Percentiles rank a stretch among this genome's conserved stretches.
phyloP scores from a whole-genome alignment of 92 coral and sea anemone genomes.

The Bergia puertoricense region DNA sequence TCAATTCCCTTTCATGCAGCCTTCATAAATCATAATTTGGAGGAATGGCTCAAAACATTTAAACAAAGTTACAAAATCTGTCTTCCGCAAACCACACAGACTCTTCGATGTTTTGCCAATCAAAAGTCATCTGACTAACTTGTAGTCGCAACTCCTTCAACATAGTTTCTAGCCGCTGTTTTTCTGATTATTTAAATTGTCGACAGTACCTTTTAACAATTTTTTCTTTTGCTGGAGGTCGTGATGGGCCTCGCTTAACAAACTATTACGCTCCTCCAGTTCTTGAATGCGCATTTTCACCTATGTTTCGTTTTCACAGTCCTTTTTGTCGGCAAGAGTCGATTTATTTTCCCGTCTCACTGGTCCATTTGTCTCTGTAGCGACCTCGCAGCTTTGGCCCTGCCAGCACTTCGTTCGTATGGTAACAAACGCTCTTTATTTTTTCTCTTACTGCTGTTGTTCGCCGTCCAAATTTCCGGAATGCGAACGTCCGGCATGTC shows the following conservation, averaged over 20 bases:
- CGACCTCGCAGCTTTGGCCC: not conserved
- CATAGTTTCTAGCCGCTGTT: slow-evolving; percentile 4
- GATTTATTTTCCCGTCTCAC: not conserved
- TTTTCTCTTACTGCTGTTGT: not conserved
- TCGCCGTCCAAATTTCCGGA: slow-evolving; percentile 22
- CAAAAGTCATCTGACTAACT: not conserved
- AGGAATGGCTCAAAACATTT: slow-evolving; percentile 37
- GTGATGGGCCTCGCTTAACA: not conserved
- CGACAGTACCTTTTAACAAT: not conserved
- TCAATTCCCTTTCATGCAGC: slow-evolving; percentile 39
- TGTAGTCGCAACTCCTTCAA: too few relatives aligned
- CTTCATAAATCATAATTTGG: slow-evolving; percentile 25
- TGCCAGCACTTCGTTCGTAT: slow-evolving; percentile 36
- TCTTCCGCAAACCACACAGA: not conserved
- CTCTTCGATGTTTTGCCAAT: slow-evolving; percentile 3
- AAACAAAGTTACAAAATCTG: slow-evolving; percentile 29
- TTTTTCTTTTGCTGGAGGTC: not conserved
- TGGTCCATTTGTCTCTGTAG: not conserved
- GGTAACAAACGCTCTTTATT: not conserved
- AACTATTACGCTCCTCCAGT: not conserved
- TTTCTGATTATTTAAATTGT: too few relatives aligned
- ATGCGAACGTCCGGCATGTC: slow-evolving; percentile 28
- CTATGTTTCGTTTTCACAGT: not conserved
- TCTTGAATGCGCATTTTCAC: not conserved
- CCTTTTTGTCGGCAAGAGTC: not conserved